These are phyloP conservation scores for Monochamus saltuarius DNA, from an alignment of 1,140 invertebrate species.

Conservation along the genomic window DNA sequence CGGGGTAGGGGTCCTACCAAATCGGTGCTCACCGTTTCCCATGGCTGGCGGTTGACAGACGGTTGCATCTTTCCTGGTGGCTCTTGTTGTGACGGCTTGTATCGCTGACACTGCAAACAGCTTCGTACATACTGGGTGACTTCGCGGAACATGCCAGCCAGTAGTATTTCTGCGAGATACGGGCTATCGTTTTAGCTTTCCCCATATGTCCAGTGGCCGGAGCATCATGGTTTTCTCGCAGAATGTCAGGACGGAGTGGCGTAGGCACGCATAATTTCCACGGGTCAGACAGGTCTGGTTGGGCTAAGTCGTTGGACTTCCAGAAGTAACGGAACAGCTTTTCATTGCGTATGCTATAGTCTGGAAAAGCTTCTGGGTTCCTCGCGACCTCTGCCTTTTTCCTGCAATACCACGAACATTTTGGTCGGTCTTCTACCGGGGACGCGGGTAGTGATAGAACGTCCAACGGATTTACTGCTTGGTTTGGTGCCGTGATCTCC, in stretches of 20 bases:
- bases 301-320: constrained; percentile 14
- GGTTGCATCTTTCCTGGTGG: constrained; percentile 44
- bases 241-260: constrained; percentile 12
- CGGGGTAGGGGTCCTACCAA: constrained; percentile 52
- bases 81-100: constrained; percentile 41
- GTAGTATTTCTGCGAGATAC: constrained; percentile 36
- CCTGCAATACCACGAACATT: not conserved
- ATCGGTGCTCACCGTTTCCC: constrained; percentile 48
- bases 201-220: too few species aligned
- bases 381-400: not conserved
- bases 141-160: constrained; percentile 41
- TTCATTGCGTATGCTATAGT: constrained; percentile 33
- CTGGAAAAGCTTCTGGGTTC: not conserved
- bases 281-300: not conserved
- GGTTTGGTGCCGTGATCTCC: too few species aligned
- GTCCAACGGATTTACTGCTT: too few species aligned
- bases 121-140: constrained; percentile 26
- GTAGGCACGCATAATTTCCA: constrained; percentile 31
- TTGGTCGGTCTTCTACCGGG: not conserved
- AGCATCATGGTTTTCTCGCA: constrained; percentile 28
- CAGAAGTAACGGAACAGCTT: constrained; percentile 35
- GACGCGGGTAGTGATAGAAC: too few species aligned
- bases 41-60: constrained; percentile 33
- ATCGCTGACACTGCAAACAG: constrained; percentile 36
- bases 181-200: too few species aligned